Percentiles rank a stretch among this genome's conserved stretches.
Evolutionary conservation across 2,113 vertebrate species (phyloP).

Genomic region (Phalacrocorax brasilianus): DNA sequence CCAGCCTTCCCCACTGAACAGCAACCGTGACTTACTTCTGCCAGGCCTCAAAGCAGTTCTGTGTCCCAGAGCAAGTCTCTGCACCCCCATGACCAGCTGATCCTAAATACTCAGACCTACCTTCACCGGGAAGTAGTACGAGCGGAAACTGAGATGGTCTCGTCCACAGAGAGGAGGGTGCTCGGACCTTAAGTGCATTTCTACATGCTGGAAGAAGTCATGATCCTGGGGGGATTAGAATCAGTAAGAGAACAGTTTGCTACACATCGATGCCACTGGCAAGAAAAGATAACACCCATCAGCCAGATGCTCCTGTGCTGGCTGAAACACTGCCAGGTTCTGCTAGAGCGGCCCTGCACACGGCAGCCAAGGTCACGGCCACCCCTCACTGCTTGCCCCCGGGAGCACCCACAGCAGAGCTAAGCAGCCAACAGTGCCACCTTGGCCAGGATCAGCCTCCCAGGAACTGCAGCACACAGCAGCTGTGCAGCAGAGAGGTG

Average conservation of each 20-base stretch:
- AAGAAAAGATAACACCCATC: not conserved
- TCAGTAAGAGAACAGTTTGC: not conserved
- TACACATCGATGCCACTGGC: not conserved
- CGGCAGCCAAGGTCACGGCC: accelerated
- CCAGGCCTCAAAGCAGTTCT: not conserved
- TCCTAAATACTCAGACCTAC: slow-evolving; percentile 57
- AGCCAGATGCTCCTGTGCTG: not conserved
- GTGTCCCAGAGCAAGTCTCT: no score
- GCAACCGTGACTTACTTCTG: not conserved
- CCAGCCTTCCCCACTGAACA: not conserved
- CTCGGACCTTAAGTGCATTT: slow-evolving; percentile 97
- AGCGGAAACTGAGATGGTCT: slow-evolving; percentile 98
- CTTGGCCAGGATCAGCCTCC: not conserved
- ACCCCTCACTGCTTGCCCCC: not conserved
- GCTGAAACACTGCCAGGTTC: not conserved
- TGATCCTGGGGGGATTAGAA: slow-evolving; percentile 82
- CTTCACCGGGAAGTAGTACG: slow-evolving; percentile 98
- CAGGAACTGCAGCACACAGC: not conserved
- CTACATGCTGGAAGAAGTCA: slow-evolving; percentile 98
- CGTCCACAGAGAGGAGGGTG: slow-evolving; percentile 95
- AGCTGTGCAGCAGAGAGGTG: not conserved
- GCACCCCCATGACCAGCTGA: not conserved
- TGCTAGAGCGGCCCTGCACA: not conserved
- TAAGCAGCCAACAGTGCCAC: not conserved
- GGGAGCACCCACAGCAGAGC: not conserved